phyloP scores from a whole-genome alignment of 53 echinoderm and acorn worm genomes.

The Holothuria scabra region DNA sequence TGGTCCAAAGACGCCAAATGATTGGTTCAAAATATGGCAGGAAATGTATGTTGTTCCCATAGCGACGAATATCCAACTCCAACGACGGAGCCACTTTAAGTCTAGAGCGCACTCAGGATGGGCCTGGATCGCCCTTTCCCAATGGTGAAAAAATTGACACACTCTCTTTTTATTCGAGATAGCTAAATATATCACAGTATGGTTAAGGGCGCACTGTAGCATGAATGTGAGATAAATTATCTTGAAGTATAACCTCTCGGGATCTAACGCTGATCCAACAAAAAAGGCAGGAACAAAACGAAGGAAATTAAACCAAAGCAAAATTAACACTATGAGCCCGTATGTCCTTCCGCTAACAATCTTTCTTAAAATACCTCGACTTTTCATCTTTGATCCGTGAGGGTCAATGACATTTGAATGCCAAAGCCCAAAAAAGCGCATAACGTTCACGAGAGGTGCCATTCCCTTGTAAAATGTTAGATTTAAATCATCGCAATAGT shows the following conservation, averaged over 20 bases:
- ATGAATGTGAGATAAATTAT: conserved; percentile 75
- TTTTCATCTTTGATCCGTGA: neutral
- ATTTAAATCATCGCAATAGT: conserved; percentile 55
- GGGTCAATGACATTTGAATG: conserved; percentile 72
- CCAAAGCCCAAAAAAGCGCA: conserved; percentile 82
- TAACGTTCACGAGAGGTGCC: conserved; percentile 71
- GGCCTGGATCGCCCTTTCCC: conserved; percentile 69
- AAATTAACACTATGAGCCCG: conserved; percentile 61
- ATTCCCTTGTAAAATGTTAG: conserved; percentile 72
- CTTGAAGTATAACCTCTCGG: conserved; percentile 71
- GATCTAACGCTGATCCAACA: conserved; percentile 62
- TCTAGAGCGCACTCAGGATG: conserved; percentile 62
- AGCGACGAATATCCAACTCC: conserved; percentile 51
- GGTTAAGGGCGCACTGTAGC: conserved; percentile 88
- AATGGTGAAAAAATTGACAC: conserved; percentile 78
- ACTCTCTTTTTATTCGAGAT: conserved; percentile 57
- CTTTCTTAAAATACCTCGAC: conserved; percentile 36
- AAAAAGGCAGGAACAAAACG: conserved; percentile 82
- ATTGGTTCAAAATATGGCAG: conserved; percentile 72
- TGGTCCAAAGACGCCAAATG: conserved; percentile 68
- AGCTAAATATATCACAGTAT: conserved; percentile 67
- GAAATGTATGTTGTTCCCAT: conserved; percentile 57
- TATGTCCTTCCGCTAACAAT: conserved; percentile 79
- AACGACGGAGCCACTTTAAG: conserved; percentile 57
- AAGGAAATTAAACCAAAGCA: conserved; percentile 81